Evolutionary conservation across 1,140 invertebrate genomes (phyloP), one percentile per base, ranked within the genome.

Genomic region (Patella vulgata): DNA sequence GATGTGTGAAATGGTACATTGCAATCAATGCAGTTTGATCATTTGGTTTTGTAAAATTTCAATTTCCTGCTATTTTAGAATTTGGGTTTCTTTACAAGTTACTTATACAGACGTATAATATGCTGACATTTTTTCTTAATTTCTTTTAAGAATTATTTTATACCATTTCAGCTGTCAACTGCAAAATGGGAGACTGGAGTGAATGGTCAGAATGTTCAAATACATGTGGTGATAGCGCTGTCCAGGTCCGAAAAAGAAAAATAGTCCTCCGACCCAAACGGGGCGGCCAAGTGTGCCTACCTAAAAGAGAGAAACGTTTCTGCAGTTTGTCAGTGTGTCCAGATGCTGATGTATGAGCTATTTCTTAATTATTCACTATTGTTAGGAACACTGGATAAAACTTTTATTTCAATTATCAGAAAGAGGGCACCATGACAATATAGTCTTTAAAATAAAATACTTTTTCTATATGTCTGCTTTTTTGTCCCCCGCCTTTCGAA

Each of bases 191-290:
- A 19, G 50, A 52, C 5, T 81, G 77, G 75, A 40, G 57, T 39
- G 63, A 66, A 6, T 81, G 79, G 79, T 67, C 70, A 27, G 28
- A 65, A 2, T 81, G 79, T 48, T 59, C 72, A 2, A 63, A 71
- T 40, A 73, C 72, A 9, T 81, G 79, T 56, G 77, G 75, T 2
- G 61, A 63, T 9, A 68, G 66, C 25, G 59, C 68, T 28, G 72
- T 76, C 5, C 70, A 77, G 60, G 63, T 70, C 33, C 47, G 79
- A 23, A 48, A 47, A 27, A 64, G 77, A 30, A 31, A 46, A 21
- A 58, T 74, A 17, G 54, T 70, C n/a, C 56, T 62, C 39, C 69
- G 71, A 48, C 72, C 75, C 14, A 63, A 67, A 44, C 53, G 59
- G 43, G 75, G 72, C 14, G 75, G 77, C 9, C 61, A 48, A 28